These are phyloP conservation scores for Nysson spinosus DNA, from an alignment of 2,888 invertebrate genomes.

Conservation along the genomic window DNA sequence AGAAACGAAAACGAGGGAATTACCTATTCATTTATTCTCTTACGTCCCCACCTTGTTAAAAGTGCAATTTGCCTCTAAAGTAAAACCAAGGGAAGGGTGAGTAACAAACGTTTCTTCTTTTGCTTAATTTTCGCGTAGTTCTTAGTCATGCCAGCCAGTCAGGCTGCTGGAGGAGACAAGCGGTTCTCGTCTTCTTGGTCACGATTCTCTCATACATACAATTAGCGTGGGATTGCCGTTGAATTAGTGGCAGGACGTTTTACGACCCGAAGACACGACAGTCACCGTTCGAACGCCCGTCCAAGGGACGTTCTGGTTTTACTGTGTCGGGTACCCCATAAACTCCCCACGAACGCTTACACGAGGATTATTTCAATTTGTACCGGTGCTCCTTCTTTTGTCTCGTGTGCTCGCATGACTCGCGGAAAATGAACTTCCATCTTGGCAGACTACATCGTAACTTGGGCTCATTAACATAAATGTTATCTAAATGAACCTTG, in stretches of 20 bases:
- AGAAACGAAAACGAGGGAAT: too few species aligned
- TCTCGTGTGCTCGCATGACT: neutral
- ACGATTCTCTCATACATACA: constrained; percentile 49
- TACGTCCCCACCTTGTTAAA: too few species aligned
- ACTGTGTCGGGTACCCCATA: neutral
- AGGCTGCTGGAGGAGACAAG: neutral
- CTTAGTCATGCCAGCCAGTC: constrained; percentile 20
- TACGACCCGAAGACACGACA: constrained; percentile 46
- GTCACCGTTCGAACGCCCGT: constrained; percentile 32
- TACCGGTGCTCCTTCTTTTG: constrained; percentile 6
- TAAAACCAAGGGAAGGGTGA: too few species aligned
- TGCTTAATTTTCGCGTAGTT: constrained; percentile 15
- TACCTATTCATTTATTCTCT: too few species aligned
- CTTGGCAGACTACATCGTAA: too few species aligned
- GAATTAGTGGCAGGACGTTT: constrained; percentile 47
- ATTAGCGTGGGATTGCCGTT: constrained; percentile 51
- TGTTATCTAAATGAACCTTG: too few species aligned
- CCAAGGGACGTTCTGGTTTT: constrained; percentile 24
- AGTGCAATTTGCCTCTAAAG: too few species aligned
- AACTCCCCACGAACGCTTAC: neutral
- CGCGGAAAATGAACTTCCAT: neutral
- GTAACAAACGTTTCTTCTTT: constrained; percentile 7
- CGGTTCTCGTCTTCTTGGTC: constrained; percentile 5
- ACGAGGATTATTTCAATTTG: constrained; percentile 33
- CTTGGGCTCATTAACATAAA: too few species aligned